Base-by-base conservation (phyloP, 1,140 invertebrate species). In the Alviniconcha marisindica region DNA sequence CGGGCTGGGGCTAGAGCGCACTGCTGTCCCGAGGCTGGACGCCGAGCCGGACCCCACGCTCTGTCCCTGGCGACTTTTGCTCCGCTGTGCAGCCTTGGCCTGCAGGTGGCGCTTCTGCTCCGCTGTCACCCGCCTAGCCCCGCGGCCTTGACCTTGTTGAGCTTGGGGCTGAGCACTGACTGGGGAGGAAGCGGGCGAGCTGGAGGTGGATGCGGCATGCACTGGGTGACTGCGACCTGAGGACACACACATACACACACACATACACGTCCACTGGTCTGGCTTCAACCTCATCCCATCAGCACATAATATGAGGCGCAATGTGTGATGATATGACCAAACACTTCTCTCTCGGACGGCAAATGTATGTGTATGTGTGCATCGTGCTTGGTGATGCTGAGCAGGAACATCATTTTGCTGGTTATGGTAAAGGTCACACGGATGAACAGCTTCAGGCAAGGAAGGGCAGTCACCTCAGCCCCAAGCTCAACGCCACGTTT, bases 221-320 rank as follows among this genome's bases (percentile, higher is more conserved):
- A 90, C 90, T 48, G 90, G 89, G 56, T 91, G 90, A 84, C 88
- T 86, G 0, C 90, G 85, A 78, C 90, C 90, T 91, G 79, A 66
- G 84, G 44, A 48, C 79, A 78, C 73, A 38, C n/a, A 73, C 15
- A 36, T 15, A 38, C 33, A 4, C 60, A 18, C 2, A 21, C 31
- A 31, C 33, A 5, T 1, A 4, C 15, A 36, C 28, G 14, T 15
- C 33, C n/a, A 69, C n/a, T n/a, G n/a, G n/a, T n/a, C n/a, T n/a
- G n/a, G n/a, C n/a, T n/a, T n/a, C n/a, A n/a, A n/a, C n/a, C n/a
- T n/a, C n/a, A n/a, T n/a, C n/a, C n/a, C n/a, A n/a, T n/a, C n/a
- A n/a, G n/a, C n/a, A n/a, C n/a, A 18, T 56, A 56, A 56, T 1
- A 1, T n/a, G 3, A 56, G n/a, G n/a, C 15, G 18, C n/a, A 1